phyloP scores from a whole-genome alignment of 2,113 vertebrate genomes.

The Bagarius yarrelli region DNA sequence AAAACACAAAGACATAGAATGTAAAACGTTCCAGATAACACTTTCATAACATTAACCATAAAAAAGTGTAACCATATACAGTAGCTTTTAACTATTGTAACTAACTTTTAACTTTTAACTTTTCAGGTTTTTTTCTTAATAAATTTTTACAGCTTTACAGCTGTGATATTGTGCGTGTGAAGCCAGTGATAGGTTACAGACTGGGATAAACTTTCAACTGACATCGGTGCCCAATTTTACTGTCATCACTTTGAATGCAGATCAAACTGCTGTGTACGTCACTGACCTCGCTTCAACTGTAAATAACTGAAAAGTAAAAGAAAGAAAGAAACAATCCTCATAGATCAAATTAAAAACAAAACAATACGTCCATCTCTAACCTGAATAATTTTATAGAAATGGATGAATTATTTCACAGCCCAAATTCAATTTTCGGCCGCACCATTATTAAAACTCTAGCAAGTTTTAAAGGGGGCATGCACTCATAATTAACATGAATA shows the following conservation, averaged over 20 bases:
- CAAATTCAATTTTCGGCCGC: not conserved
- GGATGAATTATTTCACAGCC: not conserved
- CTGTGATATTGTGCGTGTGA: not conserved
- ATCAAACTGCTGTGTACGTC: not conserved
- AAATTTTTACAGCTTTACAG: not conserved
- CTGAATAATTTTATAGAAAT: not conserved
- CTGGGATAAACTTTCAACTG: not conserved
- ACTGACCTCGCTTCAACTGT: not conserved
- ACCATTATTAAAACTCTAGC: not conserved
- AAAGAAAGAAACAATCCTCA: not conserved
- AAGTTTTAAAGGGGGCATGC: not conserved
- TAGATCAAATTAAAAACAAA: not conserved
- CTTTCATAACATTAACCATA: too few relatives aligned
- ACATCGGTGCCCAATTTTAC: not conserved
- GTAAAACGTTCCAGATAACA: not conserved
- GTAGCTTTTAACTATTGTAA: too few relatives aligned
- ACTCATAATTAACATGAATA: not conserved
- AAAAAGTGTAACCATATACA: too few relatives aligned
- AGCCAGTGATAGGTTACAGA: not conserved
- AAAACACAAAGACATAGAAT: not conserved
- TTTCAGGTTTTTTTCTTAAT: not conserved
- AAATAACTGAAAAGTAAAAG: not conserved
- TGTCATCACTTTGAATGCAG: not conserved
- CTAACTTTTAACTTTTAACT: too few relatives aligned
- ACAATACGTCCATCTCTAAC: too few relatives aligned